Percentiles rank a stretch among this genome's conserved stretches.
Conservation (phyloP, 2,113 vertebrate species). For the Nothobranchius kuhntae region DNA sequence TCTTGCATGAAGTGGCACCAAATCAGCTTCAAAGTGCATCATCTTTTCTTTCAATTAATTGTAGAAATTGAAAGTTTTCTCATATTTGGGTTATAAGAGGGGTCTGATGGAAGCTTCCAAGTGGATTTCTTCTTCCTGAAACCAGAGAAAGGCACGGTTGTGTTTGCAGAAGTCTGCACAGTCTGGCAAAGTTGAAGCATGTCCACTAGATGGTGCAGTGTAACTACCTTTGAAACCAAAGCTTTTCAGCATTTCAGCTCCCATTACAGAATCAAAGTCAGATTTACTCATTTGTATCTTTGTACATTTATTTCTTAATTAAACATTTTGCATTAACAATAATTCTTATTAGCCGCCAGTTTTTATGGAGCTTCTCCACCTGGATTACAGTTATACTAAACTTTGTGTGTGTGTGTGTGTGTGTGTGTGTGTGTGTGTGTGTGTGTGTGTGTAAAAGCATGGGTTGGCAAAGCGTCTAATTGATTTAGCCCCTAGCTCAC, state of each 20-base stretch:
- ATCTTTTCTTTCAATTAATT: too few relatives aligned
- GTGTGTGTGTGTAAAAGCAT: background rate
- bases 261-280: background rate
- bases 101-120: too few relatives aligned
- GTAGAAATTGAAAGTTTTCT: too few relatives aligned
- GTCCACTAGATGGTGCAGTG: constrained; percentile 47
- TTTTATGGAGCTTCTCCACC: background rate
- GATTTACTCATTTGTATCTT: background rate
- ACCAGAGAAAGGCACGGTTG: too few relatives aligned
- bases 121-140: too few relatives aligned
- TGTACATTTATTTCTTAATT: background rate
- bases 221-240: background rate
- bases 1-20: too few relatives aligned
- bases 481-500: constrained; percentile 34
- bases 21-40: too few relatives aligned
- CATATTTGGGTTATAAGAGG: too few relatives aligned
- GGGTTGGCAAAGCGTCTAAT: constrained; percentile 37
- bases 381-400: background rate
- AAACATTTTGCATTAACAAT: background rate
- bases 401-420: background rate
- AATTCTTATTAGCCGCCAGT: too few relatives aligned
- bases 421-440: background rate
- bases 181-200: too few relatives aligned
- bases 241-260: rapidly evolving
- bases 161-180: too few relatives aligned